These are phyloP conservation scores for Halictus ligatus DNA, from an alignment of 2,888 invertebrate genomes.

Conservation along the genomic window DNA sequence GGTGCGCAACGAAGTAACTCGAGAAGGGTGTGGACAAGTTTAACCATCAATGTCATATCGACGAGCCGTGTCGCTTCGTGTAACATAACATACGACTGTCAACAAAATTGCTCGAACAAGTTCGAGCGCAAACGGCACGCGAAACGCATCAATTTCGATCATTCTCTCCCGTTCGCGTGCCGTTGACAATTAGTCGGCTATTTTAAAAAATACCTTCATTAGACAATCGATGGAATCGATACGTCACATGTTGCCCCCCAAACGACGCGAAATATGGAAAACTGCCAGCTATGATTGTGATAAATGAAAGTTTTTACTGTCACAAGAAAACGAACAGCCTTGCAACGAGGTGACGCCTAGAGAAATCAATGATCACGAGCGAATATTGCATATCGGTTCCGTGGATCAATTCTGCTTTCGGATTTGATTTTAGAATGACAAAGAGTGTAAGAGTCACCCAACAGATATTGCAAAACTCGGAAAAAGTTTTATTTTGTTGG, in stretches of 20 bases:
- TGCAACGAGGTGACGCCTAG: not conserved
- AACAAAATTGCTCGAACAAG: not conserved
- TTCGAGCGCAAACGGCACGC: not conserved
- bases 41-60: not conserved
- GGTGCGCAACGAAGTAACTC: not conserved
- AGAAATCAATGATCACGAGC: not conserved
- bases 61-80: not conserved
- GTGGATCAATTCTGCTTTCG: no score
- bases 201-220: not conserved
- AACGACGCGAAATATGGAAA: not conserved
- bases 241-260: not conserved
- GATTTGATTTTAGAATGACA: no score
- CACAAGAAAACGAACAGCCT: not conserved
- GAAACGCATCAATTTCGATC: not conserved
- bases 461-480: no score
- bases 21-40: not conserved
- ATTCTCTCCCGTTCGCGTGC: not conserved
- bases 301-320: slow-evolving; percentile 7
- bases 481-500: no score
- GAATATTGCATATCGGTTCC: not conserved
- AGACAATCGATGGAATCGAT: not conserved
- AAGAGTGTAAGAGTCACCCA: no score
- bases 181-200: not conserved
- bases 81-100: no score
- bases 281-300: not conserved